Percentiles rank a stretch among this genome's conserved stretches.
Conservation (phyloP, 2,797 vertebrate species). For the Siniperca undulata region DNA sequence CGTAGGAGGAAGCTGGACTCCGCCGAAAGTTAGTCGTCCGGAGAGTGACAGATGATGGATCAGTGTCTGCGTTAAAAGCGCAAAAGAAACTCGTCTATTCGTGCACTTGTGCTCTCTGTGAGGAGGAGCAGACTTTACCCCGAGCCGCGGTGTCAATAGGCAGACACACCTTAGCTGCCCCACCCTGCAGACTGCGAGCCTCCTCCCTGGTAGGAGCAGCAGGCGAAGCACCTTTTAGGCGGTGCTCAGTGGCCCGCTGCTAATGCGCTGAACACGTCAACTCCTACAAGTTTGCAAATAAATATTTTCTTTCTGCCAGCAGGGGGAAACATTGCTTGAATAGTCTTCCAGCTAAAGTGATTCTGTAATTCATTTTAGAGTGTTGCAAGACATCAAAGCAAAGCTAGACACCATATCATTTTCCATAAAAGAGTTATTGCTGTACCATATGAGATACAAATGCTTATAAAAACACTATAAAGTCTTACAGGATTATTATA, state of each 20-base stretch:
- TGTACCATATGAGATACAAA: neutral
- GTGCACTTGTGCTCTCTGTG: neutral
- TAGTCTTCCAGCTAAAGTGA: neutral
- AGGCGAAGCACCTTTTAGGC: conserved; percentile 8
- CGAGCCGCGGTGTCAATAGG: neutral
- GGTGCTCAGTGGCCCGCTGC: neutral
- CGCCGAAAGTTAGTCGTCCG: rapidly evolving
- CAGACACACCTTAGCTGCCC: conserved; percentile 69
- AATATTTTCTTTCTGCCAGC: conserved; percentile 31
- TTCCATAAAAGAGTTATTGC: neutral
- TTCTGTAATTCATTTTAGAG: neutral
- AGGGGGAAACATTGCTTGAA: conserved; percentile 65
- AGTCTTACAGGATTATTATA: too few relatives aligned
- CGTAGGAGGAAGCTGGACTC: neutral
- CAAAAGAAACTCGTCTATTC: neutral
- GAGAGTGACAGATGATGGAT: neutral
- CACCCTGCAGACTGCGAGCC: conserved; percentile 53
- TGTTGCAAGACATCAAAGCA: neutral
- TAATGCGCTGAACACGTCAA: neutral
- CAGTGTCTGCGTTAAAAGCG: neutral
- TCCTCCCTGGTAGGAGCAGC: neutral
- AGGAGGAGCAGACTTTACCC: neutral
- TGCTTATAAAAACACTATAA: neutral
- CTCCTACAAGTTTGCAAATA: neutral
- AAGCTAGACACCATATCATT: neutral